phyloP scores from a whole-genome alignment of 2,113 vertebrate species.

The Elephantulus edwardii region DNA sequence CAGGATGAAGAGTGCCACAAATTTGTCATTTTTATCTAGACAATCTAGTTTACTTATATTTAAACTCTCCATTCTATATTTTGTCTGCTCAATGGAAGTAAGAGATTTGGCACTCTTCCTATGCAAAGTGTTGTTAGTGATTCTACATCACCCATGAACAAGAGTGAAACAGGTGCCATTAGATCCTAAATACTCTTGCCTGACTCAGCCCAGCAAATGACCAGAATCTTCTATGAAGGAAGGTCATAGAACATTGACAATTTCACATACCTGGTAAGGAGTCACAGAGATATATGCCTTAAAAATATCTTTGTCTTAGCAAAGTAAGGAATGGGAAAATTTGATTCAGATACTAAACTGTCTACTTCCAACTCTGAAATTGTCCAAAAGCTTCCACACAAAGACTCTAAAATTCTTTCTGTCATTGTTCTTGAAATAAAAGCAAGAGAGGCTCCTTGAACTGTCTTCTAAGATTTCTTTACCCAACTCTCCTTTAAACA shows the following conservation, averaged over 20 bases:
- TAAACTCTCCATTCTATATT: not conserved
- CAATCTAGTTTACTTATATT: not conserved
- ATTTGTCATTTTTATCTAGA: not conserved
- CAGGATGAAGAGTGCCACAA: not conserved
- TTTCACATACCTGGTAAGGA: not conserved
- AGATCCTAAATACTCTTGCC: not conserved
- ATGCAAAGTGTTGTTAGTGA: not conserved
- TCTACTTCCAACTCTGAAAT: not conserved
- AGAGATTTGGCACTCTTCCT: not conserved
- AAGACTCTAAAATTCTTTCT: slow-evolving; percentile 29
- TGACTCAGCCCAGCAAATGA: not conserved
- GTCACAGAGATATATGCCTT: not conserved
- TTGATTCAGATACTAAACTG: not conserved
- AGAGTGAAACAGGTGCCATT: not conserved
- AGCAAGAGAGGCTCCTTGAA: slow-evolving; percentile 14
- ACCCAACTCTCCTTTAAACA: slow-evolving; percentile 13
- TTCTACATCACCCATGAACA: not conserved
- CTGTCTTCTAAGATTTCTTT: slow-evolving; percentile 8
- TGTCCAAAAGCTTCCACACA: slow-evolving; percentile 31
- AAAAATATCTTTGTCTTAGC: slow-evolving; percentile 5
- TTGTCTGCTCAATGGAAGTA: not conserved
- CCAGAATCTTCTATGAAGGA: not conserved
- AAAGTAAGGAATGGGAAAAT: slow-evolving; percentile 8
- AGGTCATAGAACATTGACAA: not conserved
- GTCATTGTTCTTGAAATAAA: slow-evolving; percentile 31